Percentiles rank a stretch among this genome's conserved stretches.
These are phyloP conservation scores for Myotis davidii DNA, from an alignment of 2,113 vertebrate species.

Conservation along the genomic window DNA sequence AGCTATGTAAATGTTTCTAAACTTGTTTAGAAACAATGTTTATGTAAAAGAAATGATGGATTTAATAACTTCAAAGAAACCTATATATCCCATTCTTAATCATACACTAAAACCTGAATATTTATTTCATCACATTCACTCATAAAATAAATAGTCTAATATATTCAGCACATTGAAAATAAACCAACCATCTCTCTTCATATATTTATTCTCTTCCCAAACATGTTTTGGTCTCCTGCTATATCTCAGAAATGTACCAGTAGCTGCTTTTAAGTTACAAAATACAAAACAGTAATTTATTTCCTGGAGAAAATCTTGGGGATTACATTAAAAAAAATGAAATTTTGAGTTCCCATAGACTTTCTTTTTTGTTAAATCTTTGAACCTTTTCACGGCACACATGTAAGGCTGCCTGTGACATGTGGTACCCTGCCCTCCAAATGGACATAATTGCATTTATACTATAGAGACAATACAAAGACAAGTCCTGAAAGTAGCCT, in stretches of 20 bases:
- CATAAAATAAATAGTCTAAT: conserved; percentile 87
- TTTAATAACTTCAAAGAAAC: conserved; percentile 80
- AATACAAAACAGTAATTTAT: conserved; percentile 83
- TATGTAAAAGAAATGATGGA: conserved; percentile 82
- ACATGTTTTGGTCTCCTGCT: conserved; percentile 87
- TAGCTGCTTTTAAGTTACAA: conserved; percentile 85
- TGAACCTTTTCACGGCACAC: conserved; percentile 83
- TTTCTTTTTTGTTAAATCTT: conserved; percentile 68
- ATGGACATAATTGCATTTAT: conserved; percentile 77
- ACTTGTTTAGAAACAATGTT: conserved; percentile 81
- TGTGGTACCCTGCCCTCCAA: conserved; percentile 84
- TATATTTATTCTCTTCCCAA: conserved; percentile 87
- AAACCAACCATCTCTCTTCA: conserved; percentile 82
- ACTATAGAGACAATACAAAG: conserved; percentile 84
- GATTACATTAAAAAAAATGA: conserved; percentile 85
- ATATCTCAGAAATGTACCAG: conserved; percentile 83
- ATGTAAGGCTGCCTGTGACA: conserved; percentile 84
- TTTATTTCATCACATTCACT: conserved; percentile 83
- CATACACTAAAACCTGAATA: conserved; percentile 82
- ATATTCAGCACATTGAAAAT: conserved; percentile 86
- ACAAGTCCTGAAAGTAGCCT: conserved; percentile 83
- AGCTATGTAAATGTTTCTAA: conserved; percentile 72
- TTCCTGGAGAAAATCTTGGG: conserved; percentile 84
- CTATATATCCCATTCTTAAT: conserved; percentile 82
- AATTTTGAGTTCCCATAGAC: conserved; percentile 83